Percentiles rank a stretch among this genome's conserved stretches.
These are phyloP conservation scores for Cyprichromis sp. DNA, from an alignment of 2,113 vertebrate genomes.

Conservation along the genomic window DNA sequence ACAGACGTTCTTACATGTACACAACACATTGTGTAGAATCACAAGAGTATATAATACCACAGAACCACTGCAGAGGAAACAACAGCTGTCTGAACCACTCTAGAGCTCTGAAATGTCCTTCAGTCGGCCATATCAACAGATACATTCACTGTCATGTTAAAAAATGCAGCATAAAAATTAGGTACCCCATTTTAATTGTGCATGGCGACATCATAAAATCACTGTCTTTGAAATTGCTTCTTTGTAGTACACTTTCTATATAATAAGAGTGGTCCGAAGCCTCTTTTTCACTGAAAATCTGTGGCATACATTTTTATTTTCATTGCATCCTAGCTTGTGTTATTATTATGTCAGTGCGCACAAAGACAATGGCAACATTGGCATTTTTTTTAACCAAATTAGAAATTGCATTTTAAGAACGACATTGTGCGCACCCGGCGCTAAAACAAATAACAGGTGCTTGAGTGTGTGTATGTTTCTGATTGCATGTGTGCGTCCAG, in stretches of 20 bases:
- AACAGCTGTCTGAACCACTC: not conserved
- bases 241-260: not conserved
- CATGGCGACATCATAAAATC: not conserved
- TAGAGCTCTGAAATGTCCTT: not conserved
- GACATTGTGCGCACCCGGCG: not conserved
- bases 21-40: not conserved
- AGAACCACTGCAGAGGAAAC: not conserved
- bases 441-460: not conserved
- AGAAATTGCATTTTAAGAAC: not conserved
- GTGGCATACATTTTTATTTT: accelerated
- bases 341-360: not conserved
- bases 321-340: not conserved
- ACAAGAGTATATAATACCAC: not conserved
- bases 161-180: not conserved
- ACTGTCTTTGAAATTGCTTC: not conserved
- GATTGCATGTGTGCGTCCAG: not conserved
- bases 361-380: not conserved
- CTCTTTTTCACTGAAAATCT: not conserved
- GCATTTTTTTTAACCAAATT: not conserved
- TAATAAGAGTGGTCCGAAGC: not conserved
- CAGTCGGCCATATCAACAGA: not conserved
- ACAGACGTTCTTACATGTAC: not conserved
- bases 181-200: not conserved
- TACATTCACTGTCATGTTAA: not conserved
- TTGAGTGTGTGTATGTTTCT: not conserved